Evolutionary conservation across 1,140 invertebrate species (phyloP).

Genomic region (Nasonia vitripennis): DNA sequence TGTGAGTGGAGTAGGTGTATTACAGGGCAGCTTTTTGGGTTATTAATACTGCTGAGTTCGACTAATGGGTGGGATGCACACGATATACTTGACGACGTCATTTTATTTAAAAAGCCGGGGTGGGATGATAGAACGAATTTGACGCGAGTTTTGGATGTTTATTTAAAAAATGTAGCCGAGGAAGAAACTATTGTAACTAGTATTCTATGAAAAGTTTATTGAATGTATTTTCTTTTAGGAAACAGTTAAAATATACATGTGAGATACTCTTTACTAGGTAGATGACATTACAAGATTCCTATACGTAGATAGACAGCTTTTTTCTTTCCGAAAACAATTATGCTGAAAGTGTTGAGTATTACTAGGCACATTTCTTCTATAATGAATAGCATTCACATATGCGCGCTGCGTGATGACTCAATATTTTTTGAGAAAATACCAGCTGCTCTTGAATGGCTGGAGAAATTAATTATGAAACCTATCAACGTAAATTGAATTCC

Average conservation of each 20-base stretch:
- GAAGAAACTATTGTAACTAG: too few relatives aligned
- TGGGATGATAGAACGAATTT: not conserved
- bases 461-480: not conserved
- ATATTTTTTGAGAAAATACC: not conserved
- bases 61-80: not conserved
- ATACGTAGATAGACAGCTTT: conserved; percentile 24
- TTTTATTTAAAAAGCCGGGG: not conserved
- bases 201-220: too few relatives aligned
- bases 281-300: conserved; percentile 39
- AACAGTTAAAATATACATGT: not conserved
- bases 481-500: not conserved
- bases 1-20: not conserved
- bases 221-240: too few relatives aligned
- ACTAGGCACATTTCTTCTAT: conserved; percentile 27
- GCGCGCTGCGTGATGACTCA: conserved; percentile 3
- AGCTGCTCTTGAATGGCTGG: not conserved
- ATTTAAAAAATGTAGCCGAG: not conserved
- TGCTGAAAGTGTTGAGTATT: conserved; percentile 35
- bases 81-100: not conserved
- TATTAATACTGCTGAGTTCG: not conserved
- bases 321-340: conserved; percentile 5
- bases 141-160: not conserved
- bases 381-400: conserved; percentile 20
- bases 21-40: not conserved
- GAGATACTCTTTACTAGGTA: conserved; percentile 15